Base-by-base conservation (phyloP, 1,140 invertebrate genomes). In the Grapholita molesta region DNA sequence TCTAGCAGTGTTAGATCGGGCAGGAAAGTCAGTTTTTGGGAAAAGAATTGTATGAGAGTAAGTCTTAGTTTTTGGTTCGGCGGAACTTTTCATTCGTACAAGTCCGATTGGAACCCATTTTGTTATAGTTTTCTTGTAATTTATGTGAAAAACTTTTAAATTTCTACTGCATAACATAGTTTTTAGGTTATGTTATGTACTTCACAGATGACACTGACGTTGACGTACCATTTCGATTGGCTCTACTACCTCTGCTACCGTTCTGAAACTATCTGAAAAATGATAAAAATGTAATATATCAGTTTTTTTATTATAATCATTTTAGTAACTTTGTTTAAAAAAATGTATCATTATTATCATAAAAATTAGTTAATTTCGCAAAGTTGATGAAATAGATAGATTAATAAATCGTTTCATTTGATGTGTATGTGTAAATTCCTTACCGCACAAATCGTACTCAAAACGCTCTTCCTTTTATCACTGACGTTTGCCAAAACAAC, bases 11-110 rank as follows among this genome's bases (percentile, higher is more conserved):
- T 71, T 88, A 38, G 90, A 82, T 24, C 93, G 84, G 52, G 86
- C 82, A 28, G 93, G 92, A 86, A 94, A 94, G 75, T 90, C 89
- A 0, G 93, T 93, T 82, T 91, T 93, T 24, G 93, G 93, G 23
- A 93, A 86, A 38, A 93, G 88, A 71, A 94, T 91, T 57, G 93
- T 93, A 65, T 93, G 86, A 55, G 93, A 93, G 78, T 93, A 94
- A 21, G 83, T 78, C 71, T 91, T 91, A 6, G 79, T 91, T 71
- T 89, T 88, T 23, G 80, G 77, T 67, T 84, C 82, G 5, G 72
- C 73, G 3, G 87, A 82, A 73, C 85, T 86, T 80, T 88, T 89
- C 30, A 55, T 25, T 57, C 88, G 83, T 11, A 64, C 30, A 23
- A 73, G 85, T 24, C 67, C 72, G 4, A 74, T n/a, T 33, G 75